phyloP scores from a whole-genome alignment of 2,113 vertebrate genomes.

The Gymnocephalus cernua region DNA sequence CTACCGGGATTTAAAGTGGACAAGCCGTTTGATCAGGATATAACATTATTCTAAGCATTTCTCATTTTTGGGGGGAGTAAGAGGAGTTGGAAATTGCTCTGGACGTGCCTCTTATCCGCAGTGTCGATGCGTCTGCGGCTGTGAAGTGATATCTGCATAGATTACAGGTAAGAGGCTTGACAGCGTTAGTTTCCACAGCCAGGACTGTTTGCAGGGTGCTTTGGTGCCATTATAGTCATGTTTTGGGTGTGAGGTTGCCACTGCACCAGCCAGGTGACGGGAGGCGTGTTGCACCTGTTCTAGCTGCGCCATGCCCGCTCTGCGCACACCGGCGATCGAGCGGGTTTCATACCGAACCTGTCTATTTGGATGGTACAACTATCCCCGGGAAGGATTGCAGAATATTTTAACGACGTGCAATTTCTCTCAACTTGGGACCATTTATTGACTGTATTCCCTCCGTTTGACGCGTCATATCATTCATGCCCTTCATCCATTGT shows the following conservation, averaged over 20 bases:
- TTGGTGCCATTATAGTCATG: constrained; percentile 15
- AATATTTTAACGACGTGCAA: background rate
- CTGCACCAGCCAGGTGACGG: constrained; percentile 76
- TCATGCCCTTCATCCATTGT: constrained; percentile 48
- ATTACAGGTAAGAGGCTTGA: constrained; percentile 84
- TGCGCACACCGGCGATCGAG: constrained; percentile 52
- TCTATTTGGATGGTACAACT: constrained; percentile 12
- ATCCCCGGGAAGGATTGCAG: background rate
- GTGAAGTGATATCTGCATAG: constrained; percentile 83
- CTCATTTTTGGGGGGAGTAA: constrained; percentile 69
- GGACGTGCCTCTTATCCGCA: constrained; percentile 86
- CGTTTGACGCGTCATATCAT: constrained; percentile 19
- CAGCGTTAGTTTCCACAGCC: constrained; percentile 17
- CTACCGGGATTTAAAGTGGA: constrained; percentile 76
- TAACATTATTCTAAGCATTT: constrained; percentile 63
- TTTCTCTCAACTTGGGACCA: constrained; percentile 37
- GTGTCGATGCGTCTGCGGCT: constrained; percentile 86
- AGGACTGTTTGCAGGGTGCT: background rate
- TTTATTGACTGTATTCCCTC: constrained; percentile 15
- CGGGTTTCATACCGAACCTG: constrained; percentile 44
- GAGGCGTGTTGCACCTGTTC: constrained; percentile 78
- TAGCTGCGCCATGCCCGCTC: constrained; percentile 70
- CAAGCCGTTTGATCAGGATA: constrained; percentile 66
- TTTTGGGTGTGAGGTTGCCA: constrained; percentile 40
- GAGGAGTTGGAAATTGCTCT: constrained; percentile 79